Base-by-base conservation (phyloP, 2,888 invertebrate genomes). In the Aleiodes testaceus region DNA sequence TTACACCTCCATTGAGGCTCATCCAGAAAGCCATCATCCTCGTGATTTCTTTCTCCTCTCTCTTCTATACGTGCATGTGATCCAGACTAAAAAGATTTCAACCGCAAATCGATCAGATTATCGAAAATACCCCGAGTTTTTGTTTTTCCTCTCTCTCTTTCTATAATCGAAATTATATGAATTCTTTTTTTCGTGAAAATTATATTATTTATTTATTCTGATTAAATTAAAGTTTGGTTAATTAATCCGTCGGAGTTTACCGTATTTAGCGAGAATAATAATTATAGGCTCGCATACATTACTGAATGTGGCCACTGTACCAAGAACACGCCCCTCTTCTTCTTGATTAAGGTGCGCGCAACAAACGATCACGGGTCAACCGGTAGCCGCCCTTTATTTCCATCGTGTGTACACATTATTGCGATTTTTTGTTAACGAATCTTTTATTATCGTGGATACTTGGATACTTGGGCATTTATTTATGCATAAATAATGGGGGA, bases 271-370 rank as follows among this genome's bases (percentile, higher is more conserved):
- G 72, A 74, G 74, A 69, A 64, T 72, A 80, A 83, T 85, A 85
- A 86, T 85, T 85, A 85, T 81, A 80, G 84, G 42, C 63, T 79
- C 79, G 83, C 22, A 83, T 85, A 84, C 83, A 84, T 85, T 84
- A 84, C 85, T 84, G 81, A 83, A 79, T 67, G 80, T 80, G 84
- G 83, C 44, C 45, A 63, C 63, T 44, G 63, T 45, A 45, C 83
- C 81, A 82, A 82, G 85, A 83, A 82, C 84, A 84, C 85, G 85
- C 85, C 85, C 85, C 84, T 85, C 85, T 81, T 84, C 82, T 20
- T 83, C 84, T 85, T 85, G 84, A 83, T 85, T 85, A 85, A 85
- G 82, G 79, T 77, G 78, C 77, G 69, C 70, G 68, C 66, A 69
- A 26, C 69, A 52, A 63, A 63, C 69, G 63, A 16, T 47, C 49